Evolutionary conservation across 2,113 vertebrate species (phyloP), one percentile per base, ranked within the genome.

Genomic region (Martes martes): DNA sequence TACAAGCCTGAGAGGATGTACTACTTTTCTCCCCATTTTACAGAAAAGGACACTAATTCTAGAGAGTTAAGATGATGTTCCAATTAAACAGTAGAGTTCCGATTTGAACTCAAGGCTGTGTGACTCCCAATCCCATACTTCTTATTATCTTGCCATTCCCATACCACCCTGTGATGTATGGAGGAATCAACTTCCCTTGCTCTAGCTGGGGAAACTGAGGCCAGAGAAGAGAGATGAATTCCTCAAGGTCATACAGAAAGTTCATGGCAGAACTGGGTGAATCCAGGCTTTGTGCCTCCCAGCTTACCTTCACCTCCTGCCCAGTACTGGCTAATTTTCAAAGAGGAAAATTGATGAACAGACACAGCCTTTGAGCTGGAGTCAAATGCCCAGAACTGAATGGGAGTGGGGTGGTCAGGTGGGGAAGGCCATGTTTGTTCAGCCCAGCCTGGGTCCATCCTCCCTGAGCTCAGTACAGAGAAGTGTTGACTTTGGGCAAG

Each of bases 401-500:
- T 1, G 23, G 2, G n/a, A n/a, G 11, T 15, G 15, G 31, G 59
- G 26, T 4, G 26, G 8, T 79, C 45, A 52, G 26, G 73, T 42
- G 39, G 55, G 21, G 36, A 93, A 88, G 55, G 39, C 52, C 4
- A 0, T 95, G 55, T 86, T 95, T 85, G 59, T n/a, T 88, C 87
- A 86, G 36, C 73, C 52, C 45, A 87, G 36, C 65, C 61, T n/a
- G 6, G 50, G n/a, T 76, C 36, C 33, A 24, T 69, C 36, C 50
- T 93, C 45, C 67, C 19, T 33, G 11, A 86, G 59, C 33, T 93
- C 82, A 79, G 39, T n/a, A 9, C n/a, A 71, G 55, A 42, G 47
- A 92, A 88, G 55, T 76, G 36, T 55, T 96, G 93, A 87, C 88
- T 84, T 94, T 96, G 91, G 76, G 59, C 55, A 92, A 78, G 39